Evolutionary conservation across 1,140 invertebrate genomes (phyloP), one percentile per base, ranked within the genome.

Genomic region (Teleogryllus occipitalis): DNA sequence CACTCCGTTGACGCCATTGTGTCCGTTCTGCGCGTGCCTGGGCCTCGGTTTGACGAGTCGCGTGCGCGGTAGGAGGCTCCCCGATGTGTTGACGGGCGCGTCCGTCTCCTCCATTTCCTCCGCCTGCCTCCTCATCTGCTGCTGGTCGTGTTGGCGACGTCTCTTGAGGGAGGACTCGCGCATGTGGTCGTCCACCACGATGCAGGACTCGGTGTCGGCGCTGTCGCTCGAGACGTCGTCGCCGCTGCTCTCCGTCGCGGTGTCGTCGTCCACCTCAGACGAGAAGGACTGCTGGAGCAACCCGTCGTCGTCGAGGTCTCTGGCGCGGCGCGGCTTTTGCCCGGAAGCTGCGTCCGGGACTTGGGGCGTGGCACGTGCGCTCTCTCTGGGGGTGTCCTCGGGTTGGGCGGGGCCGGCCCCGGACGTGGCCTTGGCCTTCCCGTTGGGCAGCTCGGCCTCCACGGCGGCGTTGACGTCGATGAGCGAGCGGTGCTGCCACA

Each of bases 401-500:
- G 76, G 15, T n/a, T 10, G 10, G 10, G 75, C 1, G 2, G 46
- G 1, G 21, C 4, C 39, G 27, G 39, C 46, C 21, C 8, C 18
- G 76, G 39, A 10, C 1, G 7, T n/a, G 8, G 21, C 21, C 82
- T 87, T 80, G 21, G 89, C 75, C 87, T 86, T 85, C 85, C 88
- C 86, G 22, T 76, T 80, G 48, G 10, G n/a, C 27, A 39, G 27
- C 8, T 78, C 78, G 46, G 27, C 72, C 46, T 73, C 65, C n/a
- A 77, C 54, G 18, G 79, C 73, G 15, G 75, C 84, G 87, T 89
- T 82, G 83, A 90, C 89, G 87, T 93, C 92, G 0, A 95, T 93
- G 74, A 95, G 87, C 77, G 94, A 94, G n/a, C 93, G 87, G 84
- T 95, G 94, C 83, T 92, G 91, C 94, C 94, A 95, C 18, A 95